These are phyloP conservation scores for Tethya wilhelma DNA, from an alignment of 37 sponge, comb jelly and placozoan species.

Conservation along the genomic window DNA sequence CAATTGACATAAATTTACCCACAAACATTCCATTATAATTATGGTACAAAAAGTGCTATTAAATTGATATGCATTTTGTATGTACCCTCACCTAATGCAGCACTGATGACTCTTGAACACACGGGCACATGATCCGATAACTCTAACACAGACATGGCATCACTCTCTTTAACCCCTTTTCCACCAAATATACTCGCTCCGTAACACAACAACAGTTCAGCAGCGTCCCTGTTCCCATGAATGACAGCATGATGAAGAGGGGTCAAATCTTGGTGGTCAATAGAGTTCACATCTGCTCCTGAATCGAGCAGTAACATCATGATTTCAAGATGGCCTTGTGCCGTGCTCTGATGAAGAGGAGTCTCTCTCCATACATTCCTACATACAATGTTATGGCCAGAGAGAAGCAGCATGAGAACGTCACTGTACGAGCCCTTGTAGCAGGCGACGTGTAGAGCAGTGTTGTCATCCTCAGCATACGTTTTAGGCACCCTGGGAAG, in stretches of 20 bases:
- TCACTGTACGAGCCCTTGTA: constrained; percentile 49
- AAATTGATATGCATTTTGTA: too few species aligned
- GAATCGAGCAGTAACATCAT: constrained; percentile 76
- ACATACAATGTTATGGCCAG: constrained; percentile 10
- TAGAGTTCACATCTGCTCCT: constrained; percentile 67
- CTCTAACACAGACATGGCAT: constrained; percentile 45
- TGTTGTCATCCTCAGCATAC: constrained; percentile 36
- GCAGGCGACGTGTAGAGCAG: constrained; percentile 35
- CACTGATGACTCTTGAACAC: constrained; percentile 39
- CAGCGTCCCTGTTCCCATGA: constrained; percentile 57
- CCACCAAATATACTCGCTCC: constrained; percentile 58
- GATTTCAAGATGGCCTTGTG: constrained; percentile 67
- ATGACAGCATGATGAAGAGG: constrained; percentile 81
- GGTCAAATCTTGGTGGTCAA: constrained; percentile 66
- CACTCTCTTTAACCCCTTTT: constrained; percentile 9
- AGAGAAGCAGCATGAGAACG: constrained; percentile 71
- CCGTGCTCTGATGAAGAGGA: constrained; percentile 70
- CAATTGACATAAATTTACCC: too few species aligned
- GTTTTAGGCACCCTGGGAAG: background rate
- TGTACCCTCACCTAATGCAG: constrained; percentile 60
- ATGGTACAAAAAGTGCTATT: too few species aligned
- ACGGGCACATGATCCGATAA: constrained; percentile 58
- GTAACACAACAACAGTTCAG: constrained; percentile 73
- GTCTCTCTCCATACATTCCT: constrained; percentile 71
- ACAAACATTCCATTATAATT: too few species aligned